phyloP scores from a whole-genome alignment of 2,113 vertebrate genomes.

The Anhinga anhinga region DNA sequence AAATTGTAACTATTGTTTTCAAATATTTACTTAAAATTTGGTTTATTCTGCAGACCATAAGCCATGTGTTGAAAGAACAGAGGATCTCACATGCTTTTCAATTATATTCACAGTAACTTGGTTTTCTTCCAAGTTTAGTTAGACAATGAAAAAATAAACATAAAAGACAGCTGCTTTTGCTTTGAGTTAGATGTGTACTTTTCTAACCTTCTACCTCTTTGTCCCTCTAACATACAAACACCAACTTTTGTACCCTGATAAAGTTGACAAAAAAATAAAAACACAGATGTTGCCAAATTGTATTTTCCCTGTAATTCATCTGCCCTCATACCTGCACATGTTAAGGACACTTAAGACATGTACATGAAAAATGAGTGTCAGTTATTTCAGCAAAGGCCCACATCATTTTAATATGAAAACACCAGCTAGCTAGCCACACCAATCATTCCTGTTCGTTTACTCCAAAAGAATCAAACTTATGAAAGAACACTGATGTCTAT shows the following conservation, averaged over 20 bases:
- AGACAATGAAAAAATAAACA: neutral
- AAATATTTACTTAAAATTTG: neutral
- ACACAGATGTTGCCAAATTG: neutral
- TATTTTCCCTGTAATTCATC: neutral
- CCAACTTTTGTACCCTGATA: neutral
- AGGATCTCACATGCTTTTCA: neutral
- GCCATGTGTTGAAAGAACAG: neutral
- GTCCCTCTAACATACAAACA: neutral
- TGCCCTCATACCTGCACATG: neutral
- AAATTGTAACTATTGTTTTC: neutral
- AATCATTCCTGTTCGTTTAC: neutral
- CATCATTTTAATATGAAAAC: neutral
- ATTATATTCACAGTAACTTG: neutral
- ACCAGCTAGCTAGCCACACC: neutral
- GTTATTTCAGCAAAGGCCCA: neutral
- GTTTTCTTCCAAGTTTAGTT: neutral
- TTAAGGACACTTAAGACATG: rapidly evolving
- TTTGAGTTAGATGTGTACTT: neutral
- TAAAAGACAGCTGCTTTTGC: neutral
- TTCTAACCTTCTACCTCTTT: neutral
- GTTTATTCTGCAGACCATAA: neutral
- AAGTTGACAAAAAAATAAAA: neutral
- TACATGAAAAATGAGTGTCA: neutral
- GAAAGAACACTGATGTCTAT: rapidly evolving
- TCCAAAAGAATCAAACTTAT: neutral